A percentile compares a stretch with the other conserved stretches of the same genome.
These are phyloP conservation scores for Nothoprocta pentlandii DNA, from an alignment of 2,113 vertebrate species.

Conservation along the genomic window DNA sequence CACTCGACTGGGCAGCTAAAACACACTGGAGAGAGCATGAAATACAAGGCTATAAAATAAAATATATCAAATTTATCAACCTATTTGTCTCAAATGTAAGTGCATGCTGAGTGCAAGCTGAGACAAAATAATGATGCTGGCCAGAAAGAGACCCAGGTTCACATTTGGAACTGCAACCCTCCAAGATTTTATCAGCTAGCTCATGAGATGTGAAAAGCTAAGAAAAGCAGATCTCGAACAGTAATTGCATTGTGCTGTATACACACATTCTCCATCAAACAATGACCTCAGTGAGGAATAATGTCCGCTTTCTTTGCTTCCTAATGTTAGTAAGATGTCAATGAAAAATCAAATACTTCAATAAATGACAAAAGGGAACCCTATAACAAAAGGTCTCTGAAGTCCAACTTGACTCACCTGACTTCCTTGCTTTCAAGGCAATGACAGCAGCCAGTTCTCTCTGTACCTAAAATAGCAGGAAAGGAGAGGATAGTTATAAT, in stretches of 20 bases:
- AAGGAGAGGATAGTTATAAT: constrained; percentile 18
- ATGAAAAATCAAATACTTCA: constrained; percentile 15
- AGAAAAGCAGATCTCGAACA: not conserved
- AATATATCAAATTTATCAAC: not conserved
- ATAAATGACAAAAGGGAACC: not conserved
- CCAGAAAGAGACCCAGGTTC: not conserved
- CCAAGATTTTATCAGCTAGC: not conserved
- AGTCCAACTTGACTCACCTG: constrained; percentile 84
- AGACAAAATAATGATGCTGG: not conserved
- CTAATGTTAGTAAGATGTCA: not conserved
- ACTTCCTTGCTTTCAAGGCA: constrained; percentile 93
- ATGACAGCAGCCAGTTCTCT: constrained; percentile 93
- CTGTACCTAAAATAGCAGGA: constrained; percentile 87
- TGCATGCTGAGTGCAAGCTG: not conserved
- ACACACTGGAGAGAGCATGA: not conserved
- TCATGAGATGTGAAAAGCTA: not conserved
- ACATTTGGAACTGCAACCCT: not conserved
- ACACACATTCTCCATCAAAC: not conserved
- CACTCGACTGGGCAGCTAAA: not conserved
- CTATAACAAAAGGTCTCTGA: not conserved
- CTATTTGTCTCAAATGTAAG: not conserved
- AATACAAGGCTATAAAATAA: not conserved
- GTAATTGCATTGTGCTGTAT: constrained; percentile 9
- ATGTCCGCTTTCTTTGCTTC: not conserved
- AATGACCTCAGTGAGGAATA: not conserved